Percentiles rank a stretch among this genome's conserved stretches.
phyloP scores from a whole-genome alignment of 2,888 invertebrate species.

The Acrobasis suavella region DNA sequence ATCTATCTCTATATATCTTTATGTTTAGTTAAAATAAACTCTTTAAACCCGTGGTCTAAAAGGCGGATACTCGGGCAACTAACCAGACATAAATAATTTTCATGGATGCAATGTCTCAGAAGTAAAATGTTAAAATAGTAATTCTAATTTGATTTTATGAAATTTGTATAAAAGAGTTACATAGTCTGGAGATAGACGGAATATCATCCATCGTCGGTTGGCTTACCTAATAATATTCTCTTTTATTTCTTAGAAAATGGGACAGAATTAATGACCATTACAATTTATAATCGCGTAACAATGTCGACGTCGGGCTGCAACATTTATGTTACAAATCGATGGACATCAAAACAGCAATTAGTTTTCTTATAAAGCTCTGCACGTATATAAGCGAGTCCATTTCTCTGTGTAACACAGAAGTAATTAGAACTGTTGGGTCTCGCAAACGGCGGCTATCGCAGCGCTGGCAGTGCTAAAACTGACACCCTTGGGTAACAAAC shows the following conservation, averaged over 20 bases:
- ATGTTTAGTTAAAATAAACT: too few relatives aligned
- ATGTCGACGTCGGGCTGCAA: not conserved
- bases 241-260: not conserved
- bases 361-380: conserved; percentile 20
- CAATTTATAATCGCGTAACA: not conserved
- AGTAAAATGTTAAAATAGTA: too few relatives aligned
- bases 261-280: not conserved
- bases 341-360: conserved; percentile 10
- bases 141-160: too few relatives aligned
- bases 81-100: too few relatives aligned
- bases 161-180: too few relatives aligned
- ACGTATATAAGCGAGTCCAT: conserved; percentile 11
- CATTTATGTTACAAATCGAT: not conserved
- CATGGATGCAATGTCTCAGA: too few relatives aligned
- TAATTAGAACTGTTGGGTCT: conserved; percentile 46
- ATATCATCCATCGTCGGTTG: not conserved
- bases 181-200: too few relatives aligned
- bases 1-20: too few relatives aligned
- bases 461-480: too few relatives aligned
- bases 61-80: too few relatives aligned
- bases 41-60: too few relatives aligned
- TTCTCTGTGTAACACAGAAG: conserved; percentile 36
- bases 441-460: conserved; percentile 29
- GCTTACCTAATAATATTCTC: not conserved
- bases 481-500: too few relatives aligned